phyloP scores from a whole-genome alignment of 2,113 vertebrate species.

The Ciconia boyciana region DNA sequence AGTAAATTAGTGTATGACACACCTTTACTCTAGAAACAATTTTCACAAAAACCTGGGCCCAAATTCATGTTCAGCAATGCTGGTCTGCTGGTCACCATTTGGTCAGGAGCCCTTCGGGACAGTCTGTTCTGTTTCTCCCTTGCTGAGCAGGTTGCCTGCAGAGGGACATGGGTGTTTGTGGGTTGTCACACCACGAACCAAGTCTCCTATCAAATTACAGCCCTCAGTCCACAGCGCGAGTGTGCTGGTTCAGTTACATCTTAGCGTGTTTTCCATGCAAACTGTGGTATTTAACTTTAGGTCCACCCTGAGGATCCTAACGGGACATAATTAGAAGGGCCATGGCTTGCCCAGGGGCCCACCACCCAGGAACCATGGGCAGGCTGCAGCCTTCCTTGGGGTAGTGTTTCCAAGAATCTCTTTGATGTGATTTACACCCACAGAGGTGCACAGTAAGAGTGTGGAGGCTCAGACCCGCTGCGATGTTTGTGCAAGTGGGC shows the following conservation, averaged over 20 bases:
- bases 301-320: neutral
- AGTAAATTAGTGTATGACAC: neutral
- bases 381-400: neutral
- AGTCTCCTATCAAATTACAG: neutral
- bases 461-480: neutral
- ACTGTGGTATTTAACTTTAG: neutral
- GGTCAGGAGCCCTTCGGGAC: neutral
- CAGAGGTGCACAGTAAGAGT: neutral
- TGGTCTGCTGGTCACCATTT: neutral
- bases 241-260: neutral
- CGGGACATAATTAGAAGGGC: neutral
- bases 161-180: neutral
- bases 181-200: rapidly evolving
- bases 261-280: neutral
- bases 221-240: neutral
- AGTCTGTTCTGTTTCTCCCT: neutral
- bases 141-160: neutral
- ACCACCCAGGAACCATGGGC: neutral
- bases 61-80: neutral
- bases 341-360: neutral
- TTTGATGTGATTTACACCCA: constrained; percentile 30
- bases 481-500: constrained; percentile 1
- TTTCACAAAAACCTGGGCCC: neutral
- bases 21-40: neutral
- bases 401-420: neutral